phyloP scores from a whole-genome alignment of 92 coral and sea anemone species.

The Hydrozoanthus gracilis region DNA sequence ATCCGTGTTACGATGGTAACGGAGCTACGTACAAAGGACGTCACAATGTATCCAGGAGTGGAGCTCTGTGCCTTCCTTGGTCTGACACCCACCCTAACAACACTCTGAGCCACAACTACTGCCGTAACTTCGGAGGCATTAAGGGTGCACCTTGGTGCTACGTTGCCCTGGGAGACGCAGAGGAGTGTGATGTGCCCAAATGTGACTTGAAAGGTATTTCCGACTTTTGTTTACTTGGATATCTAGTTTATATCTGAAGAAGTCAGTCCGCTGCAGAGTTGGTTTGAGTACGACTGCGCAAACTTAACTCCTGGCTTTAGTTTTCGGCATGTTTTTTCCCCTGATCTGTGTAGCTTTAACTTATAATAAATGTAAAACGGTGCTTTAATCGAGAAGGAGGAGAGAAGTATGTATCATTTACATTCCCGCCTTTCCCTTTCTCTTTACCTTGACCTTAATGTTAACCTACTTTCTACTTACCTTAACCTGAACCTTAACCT shows the following conservation, averaged over 20 bases:
- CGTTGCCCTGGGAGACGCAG: constrained; percentile 58
- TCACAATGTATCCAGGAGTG: constrained; percentile 69
- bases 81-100: constrained; percentile 39
- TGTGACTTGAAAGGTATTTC: constrained; percentile 63
- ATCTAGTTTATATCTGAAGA: background rate
- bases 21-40: constrained; percentile 77
- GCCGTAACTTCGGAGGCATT: constrained; percentile 77
- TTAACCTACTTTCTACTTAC: no score
- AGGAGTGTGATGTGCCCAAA: constrained; percentile 75
- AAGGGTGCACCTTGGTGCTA: constrained; percentile 85
- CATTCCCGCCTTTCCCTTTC: no score
- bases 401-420: no score
- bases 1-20: constrained; percentile 73
- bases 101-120: constrained; percentile 70
- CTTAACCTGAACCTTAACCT: no score
- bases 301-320: no score
- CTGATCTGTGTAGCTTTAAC: no score
- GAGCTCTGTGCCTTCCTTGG: constrained; percentile 81
- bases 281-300: no score
- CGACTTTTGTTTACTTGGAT: background rate
- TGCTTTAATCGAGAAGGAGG: no score
- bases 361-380: no score
- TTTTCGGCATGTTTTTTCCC: no score
- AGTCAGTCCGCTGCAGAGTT: background rate
- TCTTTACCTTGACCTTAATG: no score